phyloP scores from a whole-genome alignment of 2,797 vertebrate species.

The Tragopan temminckii region DNA sequence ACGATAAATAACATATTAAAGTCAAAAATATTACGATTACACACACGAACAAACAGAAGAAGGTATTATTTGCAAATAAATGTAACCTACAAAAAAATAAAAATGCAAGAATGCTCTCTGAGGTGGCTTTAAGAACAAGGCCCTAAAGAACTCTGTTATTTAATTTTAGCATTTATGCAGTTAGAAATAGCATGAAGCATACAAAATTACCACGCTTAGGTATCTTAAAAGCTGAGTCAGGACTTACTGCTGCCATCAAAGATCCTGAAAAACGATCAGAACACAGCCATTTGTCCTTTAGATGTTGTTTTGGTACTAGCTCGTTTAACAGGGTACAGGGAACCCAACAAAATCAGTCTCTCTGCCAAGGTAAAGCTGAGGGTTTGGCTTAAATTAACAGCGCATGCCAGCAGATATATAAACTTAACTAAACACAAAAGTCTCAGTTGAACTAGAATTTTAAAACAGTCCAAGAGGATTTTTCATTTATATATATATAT shows the following conservation, averaged over 20 bases:
- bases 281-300: neutral
- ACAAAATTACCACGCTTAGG: neutral
- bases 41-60: slow-evolving; percentile 26
- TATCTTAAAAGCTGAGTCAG: slow-evolving; percentile 24
- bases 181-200: slow-evolving; percentile 3
- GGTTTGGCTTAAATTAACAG: slow-evolving; percentile 44
- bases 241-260: neutral
- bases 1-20: neutral
- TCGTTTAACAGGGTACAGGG: slow-evolving; percentile 18
- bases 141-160: neutral
- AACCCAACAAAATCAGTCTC: slow-evolving; percentile 34
- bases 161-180: slow-evolving; percentile 27
- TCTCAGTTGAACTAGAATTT: slow-evolving; percentile 14
- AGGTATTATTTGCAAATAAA: slow-evolving; percentile 6
- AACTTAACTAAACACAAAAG: slow-evolving; percentile 38
- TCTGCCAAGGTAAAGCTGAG: slow-evolving; percentile 61
- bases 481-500: slow-evolving; percentile 29
- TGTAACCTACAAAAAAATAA: neutral
- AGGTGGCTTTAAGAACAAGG: neutral
- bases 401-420: slow-evolving; percentile 30
- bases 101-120: neutral
- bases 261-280: neutral
- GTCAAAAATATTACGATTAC: slow-evolving; percentile 6
- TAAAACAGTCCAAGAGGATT: slow-evolving; percentile 6
- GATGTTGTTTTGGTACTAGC: slow-evolving; percentile 22